These are phyloP conservation scores for Tetraneura akinire DNA, from an alignment of 1,140 invertebrate genomes.

Conservation along the genomic window DNA sequence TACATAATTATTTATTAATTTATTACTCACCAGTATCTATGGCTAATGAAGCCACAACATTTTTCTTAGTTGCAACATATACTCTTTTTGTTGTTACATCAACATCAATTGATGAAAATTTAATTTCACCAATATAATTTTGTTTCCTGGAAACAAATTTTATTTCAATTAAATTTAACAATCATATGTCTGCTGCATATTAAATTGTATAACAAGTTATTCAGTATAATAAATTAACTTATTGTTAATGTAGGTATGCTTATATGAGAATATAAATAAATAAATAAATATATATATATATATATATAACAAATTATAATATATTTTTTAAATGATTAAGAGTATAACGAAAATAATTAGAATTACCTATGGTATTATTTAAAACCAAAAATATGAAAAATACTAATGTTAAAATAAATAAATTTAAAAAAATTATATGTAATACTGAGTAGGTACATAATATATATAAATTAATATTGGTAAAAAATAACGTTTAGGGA, in stretches of 20 bases:
- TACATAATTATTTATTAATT: not conserved
- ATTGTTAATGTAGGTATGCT: too few relatives aligned
- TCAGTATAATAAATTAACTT: not conserved
- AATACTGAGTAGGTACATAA: too few relatives aligned
- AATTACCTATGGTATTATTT: too few relatives aligned
- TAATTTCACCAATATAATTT: conserved; percentile 79
- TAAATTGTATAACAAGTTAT: not conserved
- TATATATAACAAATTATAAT: too few relatives aligned
- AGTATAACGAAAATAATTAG: too few relatives aligned
- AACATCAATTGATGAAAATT: conserved; percentile 69
- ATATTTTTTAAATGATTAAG: too few relatives aligned
- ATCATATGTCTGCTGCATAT: not conserved
- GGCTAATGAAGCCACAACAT: conserved; percentile 82
- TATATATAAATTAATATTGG: too few relatives aligned
- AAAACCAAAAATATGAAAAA: too few relatives aligned
- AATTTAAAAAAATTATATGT: too few relatives aligned
- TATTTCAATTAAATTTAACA: not conserved
- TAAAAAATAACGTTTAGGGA: too few relatives aligned
- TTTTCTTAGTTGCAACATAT: conserved; percentile 84
- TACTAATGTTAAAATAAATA: too few relatives aligned
- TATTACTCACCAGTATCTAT: conserved; percentile 71
- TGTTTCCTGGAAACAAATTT: conserved; percentile 68
- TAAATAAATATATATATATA: not conserved
- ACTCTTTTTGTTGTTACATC: conserved; percentile 77
- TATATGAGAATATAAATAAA: not conserved